Evolutionary conservation across 2,797 vertebrate genomes (phyloP).

Genomic region (Scleropages formosus): DNA sequence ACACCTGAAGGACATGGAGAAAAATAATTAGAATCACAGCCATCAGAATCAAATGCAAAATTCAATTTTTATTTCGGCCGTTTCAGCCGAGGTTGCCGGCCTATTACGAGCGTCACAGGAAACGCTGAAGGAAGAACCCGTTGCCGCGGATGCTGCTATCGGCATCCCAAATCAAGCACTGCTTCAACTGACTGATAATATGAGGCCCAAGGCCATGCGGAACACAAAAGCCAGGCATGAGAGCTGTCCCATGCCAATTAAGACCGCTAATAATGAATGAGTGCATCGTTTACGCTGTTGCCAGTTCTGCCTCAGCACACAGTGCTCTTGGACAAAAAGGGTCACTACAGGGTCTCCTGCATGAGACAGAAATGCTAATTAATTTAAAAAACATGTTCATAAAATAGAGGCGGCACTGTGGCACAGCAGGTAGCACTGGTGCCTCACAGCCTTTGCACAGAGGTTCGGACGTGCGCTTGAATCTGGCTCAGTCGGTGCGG

Average conservation of each 20-base stretch:
- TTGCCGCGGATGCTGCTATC: slow-evolving; percentile 47
- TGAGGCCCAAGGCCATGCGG: slow-evolving; percentile 52
- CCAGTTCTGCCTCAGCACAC: slow-evolving; percentile 79
- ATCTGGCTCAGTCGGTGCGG: too few species aligned
- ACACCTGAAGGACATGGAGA: slow-evolving; percentile 66
- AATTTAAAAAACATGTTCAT: too few species aligned
- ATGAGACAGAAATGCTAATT: neutral
- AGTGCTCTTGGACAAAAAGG: slow-evolving; percentile 72
- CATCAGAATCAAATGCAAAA: slow-evolving; percentile 40
- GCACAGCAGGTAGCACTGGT: too few species aligned
- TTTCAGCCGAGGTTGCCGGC: slow-evolving; percentile 25
- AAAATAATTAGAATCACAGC: slow-evolving; percentile 46
- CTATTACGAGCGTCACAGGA: slow-evolving; percentile 38
- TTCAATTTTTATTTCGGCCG: slow-evolving; percentile 26
- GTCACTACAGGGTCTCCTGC: slow-evolving; percentile 46
- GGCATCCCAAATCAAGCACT: slow-evolving; percentile 51
- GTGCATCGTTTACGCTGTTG: slow-evolving; percentile 74
- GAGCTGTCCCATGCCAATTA: slow-evolving; percentile 53
- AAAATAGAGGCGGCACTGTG: too few species aligned
- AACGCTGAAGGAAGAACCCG: slow-evolving; percentile 37
- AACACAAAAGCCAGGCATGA: slow-evolving; percentile 47
- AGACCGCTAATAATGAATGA: slow-evolving; percentile 51
- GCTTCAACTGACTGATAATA: slow-evolving; percentile 55
- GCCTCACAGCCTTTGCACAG: too few species aligned
- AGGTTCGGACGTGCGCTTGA: too few species aligned